Base-by-base conservation (phyloP, 2,113 vertebrate species). In the Bubalus kerabau region DNA sequence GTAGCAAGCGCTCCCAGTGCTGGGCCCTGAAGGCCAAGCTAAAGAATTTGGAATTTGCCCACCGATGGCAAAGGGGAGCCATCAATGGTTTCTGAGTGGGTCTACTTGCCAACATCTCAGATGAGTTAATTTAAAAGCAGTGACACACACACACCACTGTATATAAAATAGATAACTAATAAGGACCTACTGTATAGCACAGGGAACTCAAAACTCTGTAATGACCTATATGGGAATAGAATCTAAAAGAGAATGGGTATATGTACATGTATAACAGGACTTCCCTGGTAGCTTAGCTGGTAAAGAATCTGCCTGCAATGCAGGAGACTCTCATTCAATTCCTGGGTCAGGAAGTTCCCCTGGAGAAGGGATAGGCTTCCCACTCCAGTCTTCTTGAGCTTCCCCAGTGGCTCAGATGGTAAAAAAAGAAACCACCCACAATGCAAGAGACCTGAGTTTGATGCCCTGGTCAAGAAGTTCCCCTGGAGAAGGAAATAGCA, bases 1-100 rank as follows among this genome's bases (percentile, higher is more conserved):
- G 28, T 32, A 19, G 1, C 4, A 17, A 13, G 16, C 28, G 16
- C 30, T 67, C 13, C 0, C 4, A 8, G 46, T 4, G 17, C 80
- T 60, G 28, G 15, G 43, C 50, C 62, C 74, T 9, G 28, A 40
- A 59, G 52, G 14, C 11, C 85, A 64, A 2, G 30, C 19, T 80
- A 32, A 43, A 78, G 74, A 32, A 46, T 7, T 26, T 16, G 23
- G 23, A 62, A 26, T 30, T 7, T 59, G 10, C 26, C 82, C 86
- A 74, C 67, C 30, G 26, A 28, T 56, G 21, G 17, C 30, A 14
- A 32, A 6, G 14, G 60, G 36, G 32, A 91, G 82, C 50, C n/a
- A 57, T n/a, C 7, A 3, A 32, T 43, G 10, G 5, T 60, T 82
- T 92, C 64, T 26, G 54, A 90, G 80, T 84, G 74, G 40, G 23